phyloP scores from a whole-genome alignment of 2,888 invertebrate species.

The Clostera curtula region DNA sequence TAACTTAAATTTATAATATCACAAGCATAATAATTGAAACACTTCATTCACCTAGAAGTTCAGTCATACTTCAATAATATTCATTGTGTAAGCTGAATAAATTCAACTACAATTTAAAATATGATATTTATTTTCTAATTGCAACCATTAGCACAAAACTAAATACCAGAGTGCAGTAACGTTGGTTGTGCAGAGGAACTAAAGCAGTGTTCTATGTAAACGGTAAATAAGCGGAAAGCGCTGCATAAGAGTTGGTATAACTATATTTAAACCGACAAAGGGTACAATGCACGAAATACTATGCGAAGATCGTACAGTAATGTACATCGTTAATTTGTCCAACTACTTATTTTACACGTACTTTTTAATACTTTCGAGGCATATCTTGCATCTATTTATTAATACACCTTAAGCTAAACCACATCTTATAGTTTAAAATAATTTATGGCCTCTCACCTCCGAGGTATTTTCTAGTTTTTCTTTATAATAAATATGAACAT shows the following conservation, averaged over 20 bases:
- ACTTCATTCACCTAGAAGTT: constrained; percentile 26
- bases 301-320: constrained; percentile 68
- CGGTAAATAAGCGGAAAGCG: constrained; percentile 31
- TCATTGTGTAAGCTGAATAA: constrained; percentile 20
- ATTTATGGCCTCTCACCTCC: constrained; percentile 13
- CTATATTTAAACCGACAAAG: constrained; percentile 49
- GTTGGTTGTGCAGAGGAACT: constrained; percentile 14
- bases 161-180: constrained; percentile 37
- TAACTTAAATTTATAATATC: constrained; percentile 68
- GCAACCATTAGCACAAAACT: constrained; percentile 18
- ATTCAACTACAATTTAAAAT: constrained; percentile 12
- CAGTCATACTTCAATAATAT: constrained; percentile 26
- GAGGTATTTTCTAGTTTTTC: constrained; percentile 4
- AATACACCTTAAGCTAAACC: constrained; percentile 59
- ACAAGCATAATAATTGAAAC: constrained; percentile 62
- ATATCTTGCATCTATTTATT: constrained; percentile 48
- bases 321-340: constrained; percentile 63
- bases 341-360: constrained; percentile 60
- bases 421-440: constrained; percentile 34
- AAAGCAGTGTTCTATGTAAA: constrained; percentile 20
- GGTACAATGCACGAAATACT: constrained; percentile 67
- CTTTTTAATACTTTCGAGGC: constrained; percentile 70
- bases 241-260: constrained; percentile 31
- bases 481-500: too few species aligned
- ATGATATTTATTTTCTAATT: constrained; percentile 15